Percentiles rank a stretch among this genome's conserved stretches.
phyloP scores from a whole-genome alignment of 1,140 invertebrate species.

The Mya arenaria region DNA sequence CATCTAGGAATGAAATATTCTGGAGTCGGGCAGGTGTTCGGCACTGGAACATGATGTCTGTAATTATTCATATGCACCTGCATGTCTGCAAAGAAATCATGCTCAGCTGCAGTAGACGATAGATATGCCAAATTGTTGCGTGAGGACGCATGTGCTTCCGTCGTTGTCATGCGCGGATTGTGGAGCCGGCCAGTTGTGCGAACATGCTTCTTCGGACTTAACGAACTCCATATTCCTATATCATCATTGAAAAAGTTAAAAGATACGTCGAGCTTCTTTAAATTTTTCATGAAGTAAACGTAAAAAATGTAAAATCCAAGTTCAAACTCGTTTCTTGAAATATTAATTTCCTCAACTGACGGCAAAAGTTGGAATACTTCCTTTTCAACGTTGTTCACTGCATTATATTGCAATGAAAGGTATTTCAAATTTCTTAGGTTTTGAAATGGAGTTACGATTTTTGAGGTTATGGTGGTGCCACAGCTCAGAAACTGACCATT shows the following conservation, averaged over 20 bases:
- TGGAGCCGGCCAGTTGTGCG: no score
- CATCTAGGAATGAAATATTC: conserved; percentile 1
- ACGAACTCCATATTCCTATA: conserved; percentile 1
- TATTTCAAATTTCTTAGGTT: conserved; percentile 4
- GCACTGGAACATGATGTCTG: no score
- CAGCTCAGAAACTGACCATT: neutral
- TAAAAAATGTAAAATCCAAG: conserved; percentile 13
- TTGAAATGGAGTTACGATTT: neutral
- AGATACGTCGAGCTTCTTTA: conserved; percentile 7
- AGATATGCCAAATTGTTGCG: no score
- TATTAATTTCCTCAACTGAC: neutral
- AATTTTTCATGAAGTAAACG: neutral
- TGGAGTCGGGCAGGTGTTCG: neutral
- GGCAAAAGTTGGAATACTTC: neutral
- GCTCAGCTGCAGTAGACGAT: no score
- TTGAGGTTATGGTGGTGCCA: neutral
- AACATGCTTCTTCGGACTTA: no score
- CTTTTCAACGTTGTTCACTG: neutral
- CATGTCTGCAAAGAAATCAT: no score
- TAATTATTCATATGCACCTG: no score
- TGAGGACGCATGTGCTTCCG: no score
- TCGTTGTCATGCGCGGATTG: no score
- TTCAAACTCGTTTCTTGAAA: neutral
- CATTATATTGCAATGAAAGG: conserved; percentile 14
- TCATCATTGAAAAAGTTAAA: neutral